Percentiles rank a stretch among this genome's conserved stretches.
Evolutionary conservation across 2,797 vertebrate species (phyloP).

Genomic region (Lepilemur septentrionalis): DNA sequence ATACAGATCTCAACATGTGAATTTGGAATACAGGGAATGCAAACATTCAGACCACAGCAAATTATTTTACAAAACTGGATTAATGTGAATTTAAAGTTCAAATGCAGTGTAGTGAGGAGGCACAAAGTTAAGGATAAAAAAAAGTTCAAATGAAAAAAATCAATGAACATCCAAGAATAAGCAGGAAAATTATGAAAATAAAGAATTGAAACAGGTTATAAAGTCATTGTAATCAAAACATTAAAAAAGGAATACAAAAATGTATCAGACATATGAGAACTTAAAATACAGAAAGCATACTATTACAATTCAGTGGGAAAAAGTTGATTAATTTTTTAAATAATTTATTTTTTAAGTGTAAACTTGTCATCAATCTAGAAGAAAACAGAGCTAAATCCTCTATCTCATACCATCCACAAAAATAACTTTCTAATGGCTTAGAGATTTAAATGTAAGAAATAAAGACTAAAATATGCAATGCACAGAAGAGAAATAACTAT

Average conservation of each 20-base stretch:
- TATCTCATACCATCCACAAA: not conserved
- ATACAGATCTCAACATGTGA: not conserved
- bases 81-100: not conserved
- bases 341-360: not conserved
- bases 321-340: not conserved
- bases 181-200: not conserved
- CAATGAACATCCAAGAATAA: not conserved
- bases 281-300: not conserved
- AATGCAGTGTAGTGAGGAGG: not conserved
- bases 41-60: not conserved
- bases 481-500: not conserved
- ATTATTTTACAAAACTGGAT: not conserved
- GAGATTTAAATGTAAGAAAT: not conserved
- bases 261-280: not conserved
- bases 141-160: not conserved
- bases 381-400: not conserved
- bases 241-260: not conserved
- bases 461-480: not conserved
- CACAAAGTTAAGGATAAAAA: too few species aligned
- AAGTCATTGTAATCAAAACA: not conserved
- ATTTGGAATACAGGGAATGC: too few species aligned
- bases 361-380: not conserved
- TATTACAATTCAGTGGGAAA: not conserved
- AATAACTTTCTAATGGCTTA: not conserved
- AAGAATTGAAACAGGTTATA: not conserved